Conservation (phyloP, 2,888 invertebrate species). For the Adela reaumurella region DNA sequence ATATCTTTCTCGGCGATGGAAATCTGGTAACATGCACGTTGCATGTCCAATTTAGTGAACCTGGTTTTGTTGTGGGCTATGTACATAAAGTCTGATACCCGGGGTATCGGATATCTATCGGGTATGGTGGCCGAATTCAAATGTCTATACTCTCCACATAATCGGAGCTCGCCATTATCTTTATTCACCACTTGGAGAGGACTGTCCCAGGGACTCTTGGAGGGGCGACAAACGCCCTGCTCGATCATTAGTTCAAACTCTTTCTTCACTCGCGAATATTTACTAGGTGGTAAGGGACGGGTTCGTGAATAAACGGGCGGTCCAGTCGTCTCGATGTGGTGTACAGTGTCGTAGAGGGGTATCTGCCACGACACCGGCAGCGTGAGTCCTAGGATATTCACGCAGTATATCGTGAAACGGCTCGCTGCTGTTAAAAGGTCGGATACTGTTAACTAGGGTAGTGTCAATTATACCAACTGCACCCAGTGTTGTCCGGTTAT, state of each 20-base stretch:
- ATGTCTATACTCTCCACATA: constrained; percentile 23
- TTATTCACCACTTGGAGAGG: constrained; percentile 18
- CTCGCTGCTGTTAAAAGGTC: neutral
- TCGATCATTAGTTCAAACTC: neutral
- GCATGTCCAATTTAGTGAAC: constrained; percentile 7
- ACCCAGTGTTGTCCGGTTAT: constrained; percentile 2
- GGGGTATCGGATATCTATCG: constrained; percentile 21
- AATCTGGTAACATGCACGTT: constrained; percentile 22
- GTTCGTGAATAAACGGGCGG: constrained; percentile 9
- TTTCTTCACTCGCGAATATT: constrained; percentile 4
- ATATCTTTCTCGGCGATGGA: constrained; percentile 20
- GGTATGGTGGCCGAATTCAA: constrained; percentile 20
- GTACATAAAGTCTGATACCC: constrained; percentile 18
- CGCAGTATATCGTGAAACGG: neutral
- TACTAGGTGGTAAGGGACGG: constrained; percentile 6
- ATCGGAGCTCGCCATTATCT: constrained; percentile 10
- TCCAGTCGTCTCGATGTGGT: constrained; percentile 10
- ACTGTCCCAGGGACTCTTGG: constrained; percentile 6
- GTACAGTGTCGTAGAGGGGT: constrained; percentile 3
- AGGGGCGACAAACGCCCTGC: neutral
- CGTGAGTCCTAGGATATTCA: neutral
- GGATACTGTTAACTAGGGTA: neutral
- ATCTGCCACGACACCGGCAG: neutral
- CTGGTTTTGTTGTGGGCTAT: neutral
- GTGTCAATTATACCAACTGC: neutral